phyloP scores from a whole-genome alignment of 2,888 invertebrate species.

The Sericinus montela region DNA sequence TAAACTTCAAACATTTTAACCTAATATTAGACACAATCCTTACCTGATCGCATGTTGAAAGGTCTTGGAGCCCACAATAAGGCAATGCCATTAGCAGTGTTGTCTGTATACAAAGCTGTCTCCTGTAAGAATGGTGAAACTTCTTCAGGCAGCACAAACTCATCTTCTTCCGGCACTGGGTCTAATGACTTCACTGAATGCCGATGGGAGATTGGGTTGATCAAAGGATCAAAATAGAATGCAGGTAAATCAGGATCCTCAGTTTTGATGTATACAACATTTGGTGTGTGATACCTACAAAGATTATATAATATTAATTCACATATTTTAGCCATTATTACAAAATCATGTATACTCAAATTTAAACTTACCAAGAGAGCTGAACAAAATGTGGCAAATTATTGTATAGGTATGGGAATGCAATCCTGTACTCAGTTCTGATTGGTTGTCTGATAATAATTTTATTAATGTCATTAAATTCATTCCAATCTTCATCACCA shows the following conservation, averaged over 20 bases:
- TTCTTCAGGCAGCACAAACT: slow-evolving; percentile 93
- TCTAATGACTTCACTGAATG: slow-evolving; percentile 92
- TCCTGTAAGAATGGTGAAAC: slow-evolving; percentile 96
- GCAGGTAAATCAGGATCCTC: slow-evolving; percentile 99
- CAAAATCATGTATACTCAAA: not conserved
- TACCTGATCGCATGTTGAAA: slow-evolving; percentile 95
- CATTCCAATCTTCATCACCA: slow-evolving; percentile 99
- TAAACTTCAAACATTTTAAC: too few species aligned
- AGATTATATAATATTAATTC: not conserved
- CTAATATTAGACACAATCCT: slow-evolving; percentile 14
- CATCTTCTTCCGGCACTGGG: slow-evolving; percentile 95
- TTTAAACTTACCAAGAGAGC: slow-evolving; percentile 95
- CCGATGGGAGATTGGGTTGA: slow-evolving; percentile 98
- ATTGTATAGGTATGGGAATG: slow-evolving; percentile 99
- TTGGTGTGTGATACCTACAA: slow-evolving; percentile 97
- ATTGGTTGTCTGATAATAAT: slow-evolving; percentile 99
- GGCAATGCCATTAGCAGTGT: slow-evolving; percentile 99
- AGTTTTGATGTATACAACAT: slow-evolving; percentile 99
- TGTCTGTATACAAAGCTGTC: slow-evolving; percentile 97
- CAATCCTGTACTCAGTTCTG: slow-evolving; percentile 99
- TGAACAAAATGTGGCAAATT: slow-evolving; percentile 99
- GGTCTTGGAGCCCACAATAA: slow-evolving; percentile 98
- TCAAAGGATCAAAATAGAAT: slow-evolving; percentile 99
- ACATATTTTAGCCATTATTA: too few species aligned
- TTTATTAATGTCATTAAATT: slow-evolving; percentile 99